phyloP scores from a whole-genome alignment of 2,888 invertebrate species.

The Papilio demoleus region DNA sequence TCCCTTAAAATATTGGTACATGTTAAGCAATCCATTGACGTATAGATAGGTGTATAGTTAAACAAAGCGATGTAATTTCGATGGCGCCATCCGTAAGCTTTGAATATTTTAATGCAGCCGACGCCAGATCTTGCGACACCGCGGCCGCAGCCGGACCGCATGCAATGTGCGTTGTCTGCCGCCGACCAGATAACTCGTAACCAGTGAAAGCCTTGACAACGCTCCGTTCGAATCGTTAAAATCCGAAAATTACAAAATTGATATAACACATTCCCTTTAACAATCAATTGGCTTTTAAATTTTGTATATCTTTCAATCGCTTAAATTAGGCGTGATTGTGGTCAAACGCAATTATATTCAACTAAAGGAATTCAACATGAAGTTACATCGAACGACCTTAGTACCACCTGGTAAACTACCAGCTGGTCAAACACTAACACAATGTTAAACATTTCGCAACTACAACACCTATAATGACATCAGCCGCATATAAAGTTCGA shows the following conservation, averaged over 20 bases:
- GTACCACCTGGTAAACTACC: too few species aligned
- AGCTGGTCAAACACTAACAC: slow-evolving; percentile 69
- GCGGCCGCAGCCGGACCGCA: slow-evolving; percentile 60
- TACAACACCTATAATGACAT: slow-evolving; percentile 70
- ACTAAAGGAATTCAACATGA: slow-evolving; percentile 47
- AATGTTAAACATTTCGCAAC: slow-evolving; percentile 58
- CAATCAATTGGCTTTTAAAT: not conserved
- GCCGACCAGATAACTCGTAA: slow-evolving; percentile 45
- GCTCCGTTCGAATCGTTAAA: slow-evolving; percentile 42
- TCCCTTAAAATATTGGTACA: slow-evolving; percentile 1
- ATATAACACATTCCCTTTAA: not conserved
- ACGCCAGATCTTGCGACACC: slow-evolving; percentile 74
- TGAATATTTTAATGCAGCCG: slow-evolving; percentile 65
- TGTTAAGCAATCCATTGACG: slow-evolving; percentile 20
- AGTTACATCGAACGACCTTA: slow-evolving; percentile 65
- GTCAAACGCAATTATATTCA: not conserved
- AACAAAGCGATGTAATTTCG: slow-evolving; percentile 46
- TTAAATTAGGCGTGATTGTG: not conserved
- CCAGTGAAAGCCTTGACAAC: slow-evolving; percentile 49
- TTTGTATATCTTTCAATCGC: not conserved
- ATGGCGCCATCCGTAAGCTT: slow-evolving; percentile 64
- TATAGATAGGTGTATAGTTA: slow-evolving; percentile 29
- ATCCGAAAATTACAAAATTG: slow-evolving; percentile 44
- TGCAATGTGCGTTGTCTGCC: slow-evolving; percentile 59
- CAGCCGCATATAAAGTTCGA: slow-evolving; percentile 51